These are phyloP conservation scores for Psilopogon haemacephalus DNA, from an alignment of 2,113 vertebrate species.

Conservation along the genomic window DNA sequence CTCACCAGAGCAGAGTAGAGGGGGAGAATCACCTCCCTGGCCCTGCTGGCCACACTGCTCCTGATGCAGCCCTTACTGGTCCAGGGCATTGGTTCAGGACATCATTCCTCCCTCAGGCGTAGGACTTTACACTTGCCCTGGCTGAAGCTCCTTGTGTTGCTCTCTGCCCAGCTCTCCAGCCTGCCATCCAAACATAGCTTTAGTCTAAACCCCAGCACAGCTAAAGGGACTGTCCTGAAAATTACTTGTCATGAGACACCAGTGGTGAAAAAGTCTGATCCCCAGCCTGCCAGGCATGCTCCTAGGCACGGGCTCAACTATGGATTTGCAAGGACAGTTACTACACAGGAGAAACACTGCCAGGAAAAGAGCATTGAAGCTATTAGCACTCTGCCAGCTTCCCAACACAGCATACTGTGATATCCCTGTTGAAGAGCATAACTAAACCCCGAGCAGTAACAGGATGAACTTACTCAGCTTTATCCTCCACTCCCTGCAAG, in stretches of 20 bases:
- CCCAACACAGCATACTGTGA: not conserved
- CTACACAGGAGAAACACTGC: not conserved
- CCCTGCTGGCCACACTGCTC: too few species aligned
- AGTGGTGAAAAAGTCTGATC: not conserved
- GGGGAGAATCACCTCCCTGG: too few species aligned
- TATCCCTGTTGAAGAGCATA: not conserved
- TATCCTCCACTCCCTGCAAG: not conserved
- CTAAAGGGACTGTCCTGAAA: not conserved
- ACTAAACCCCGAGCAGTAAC: not conserved
- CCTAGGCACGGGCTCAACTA: not conserved
- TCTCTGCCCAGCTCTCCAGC: too few species aligned
- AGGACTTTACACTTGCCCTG: too few species aligned
- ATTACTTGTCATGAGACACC: not conserved
- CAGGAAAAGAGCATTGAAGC: not conserved
- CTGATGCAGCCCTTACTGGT: too few species aligned
- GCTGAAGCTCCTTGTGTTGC: too few species aligned
- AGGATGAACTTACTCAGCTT: not conserved
- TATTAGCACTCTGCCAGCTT: not conserved
- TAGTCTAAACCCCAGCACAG: not conserved
- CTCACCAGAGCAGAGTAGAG: too few species aligned
- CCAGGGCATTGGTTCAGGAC: too few species aligned
- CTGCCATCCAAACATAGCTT: not conserved
- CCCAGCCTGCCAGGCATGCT: not conserved
- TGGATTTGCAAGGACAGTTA: conserved; percentile 7
- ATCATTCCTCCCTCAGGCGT: too few species aligned